Evolutionary conservation across 2,113 vertebrate genomes (phyloP).

Genomic region (Zonotrichia leucophrys): DNA sequence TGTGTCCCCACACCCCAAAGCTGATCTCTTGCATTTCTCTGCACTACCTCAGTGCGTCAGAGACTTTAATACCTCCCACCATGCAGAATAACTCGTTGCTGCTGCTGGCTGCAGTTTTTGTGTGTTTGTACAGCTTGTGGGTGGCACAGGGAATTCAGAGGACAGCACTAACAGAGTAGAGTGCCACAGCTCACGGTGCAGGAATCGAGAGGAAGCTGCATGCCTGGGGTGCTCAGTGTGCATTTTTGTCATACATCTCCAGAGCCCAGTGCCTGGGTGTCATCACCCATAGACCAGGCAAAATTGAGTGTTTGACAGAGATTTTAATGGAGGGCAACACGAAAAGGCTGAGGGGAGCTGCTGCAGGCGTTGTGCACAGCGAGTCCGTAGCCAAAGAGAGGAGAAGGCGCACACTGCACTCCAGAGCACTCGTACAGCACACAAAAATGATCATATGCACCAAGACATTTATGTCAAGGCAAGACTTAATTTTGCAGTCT

Average conservation of each 20-base stretch:
- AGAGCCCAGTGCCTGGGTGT: not conserved
- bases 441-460: not conserved
- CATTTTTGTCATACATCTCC: not conserved
- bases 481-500: not conserved
- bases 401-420: fast-evolving
- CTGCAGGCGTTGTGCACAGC: not conserved
- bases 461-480: not conserved
- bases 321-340: not conserved
- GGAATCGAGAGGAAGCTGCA: not conserved
- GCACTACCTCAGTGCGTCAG: not conserved
- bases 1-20: too few relatives aligned
- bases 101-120: not conserved
- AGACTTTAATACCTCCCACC: not conserved
- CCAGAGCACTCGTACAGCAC: not conserved
- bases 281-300: not conserved
- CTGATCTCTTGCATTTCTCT: not conserved
- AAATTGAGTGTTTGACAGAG: not conserved
- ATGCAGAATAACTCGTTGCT: not conserved
- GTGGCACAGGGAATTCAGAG: not conserved
- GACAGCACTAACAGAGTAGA: not conserved
- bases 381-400: not conserved
- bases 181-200: fast-evolving
- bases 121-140: not conserved
- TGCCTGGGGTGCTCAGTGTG: not conserved
- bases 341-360: not conserved